Conservation (phyloP, 2,113 vertebrate genomes). For the Mobula hypostoma region DNA sequence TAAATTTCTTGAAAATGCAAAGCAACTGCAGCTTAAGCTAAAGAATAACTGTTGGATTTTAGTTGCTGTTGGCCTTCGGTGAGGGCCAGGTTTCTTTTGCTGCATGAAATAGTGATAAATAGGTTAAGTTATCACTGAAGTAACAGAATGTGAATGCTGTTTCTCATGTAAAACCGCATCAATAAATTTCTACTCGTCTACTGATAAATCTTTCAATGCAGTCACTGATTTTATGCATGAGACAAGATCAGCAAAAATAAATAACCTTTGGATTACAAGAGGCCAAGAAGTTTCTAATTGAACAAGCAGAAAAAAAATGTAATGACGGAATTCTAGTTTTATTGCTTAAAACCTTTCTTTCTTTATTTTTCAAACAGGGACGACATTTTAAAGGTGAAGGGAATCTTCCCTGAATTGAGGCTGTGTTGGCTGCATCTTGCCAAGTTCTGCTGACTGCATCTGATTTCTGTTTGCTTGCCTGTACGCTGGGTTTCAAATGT, state of each 20-base stretch:
- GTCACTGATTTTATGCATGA: not conserved
- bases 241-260: not conserved
- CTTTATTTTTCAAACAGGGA: too few relatives aligned
- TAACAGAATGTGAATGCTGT: conserved; percentile 11
- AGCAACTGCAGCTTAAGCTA: not conserved
- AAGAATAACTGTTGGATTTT: not conserved
- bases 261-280: not conserved
- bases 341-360: not conserved
- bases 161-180: not conserved
- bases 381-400: too few relatives aligned
- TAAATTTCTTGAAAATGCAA: not conserved
- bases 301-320: not conserved
- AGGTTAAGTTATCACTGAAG: not conserved
- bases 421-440: not conserved
- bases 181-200: not conserved
- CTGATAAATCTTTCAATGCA: not conserved
- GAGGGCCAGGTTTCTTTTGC: not conserved
- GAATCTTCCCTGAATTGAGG: not conserved
- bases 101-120: not conserved
- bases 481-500: too few relatives aligned
- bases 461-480: not conserved
- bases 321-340: not conserved
- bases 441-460: too few relatives aligned
- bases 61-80: not conserved
- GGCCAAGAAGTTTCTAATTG: not conserved